phyloP scores from a whole-genome alignment of 2,888 invertebrate genomes.

The Lypha dubia region DNA sequence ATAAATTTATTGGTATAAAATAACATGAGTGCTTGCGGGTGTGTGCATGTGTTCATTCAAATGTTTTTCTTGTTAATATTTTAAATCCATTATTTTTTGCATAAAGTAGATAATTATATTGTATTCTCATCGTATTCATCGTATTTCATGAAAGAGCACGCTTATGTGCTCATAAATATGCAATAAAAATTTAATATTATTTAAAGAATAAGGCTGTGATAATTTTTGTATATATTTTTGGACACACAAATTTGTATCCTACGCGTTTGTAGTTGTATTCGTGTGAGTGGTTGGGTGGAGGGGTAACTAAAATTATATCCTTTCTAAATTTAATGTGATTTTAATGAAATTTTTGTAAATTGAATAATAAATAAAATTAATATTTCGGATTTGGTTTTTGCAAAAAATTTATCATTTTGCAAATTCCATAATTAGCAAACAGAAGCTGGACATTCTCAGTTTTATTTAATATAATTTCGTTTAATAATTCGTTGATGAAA shows the following conservation, averaged over 20 bases:
- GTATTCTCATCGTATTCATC: too few relatives aligned
- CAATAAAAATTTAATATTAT: conserved; percentile 19
- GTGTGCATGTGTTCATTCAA: background rate
- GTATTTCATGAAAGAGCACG: background rate
- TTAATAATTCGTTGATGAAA: too few relatives aligned
- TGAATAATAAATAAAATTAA: background rate
- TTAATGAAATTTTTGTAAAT: background rate
- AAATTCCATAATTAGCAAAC: too few relatives aligned
- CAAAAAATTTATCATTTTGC: too few relatives aligned
- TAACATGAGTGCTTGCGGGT: background rate
- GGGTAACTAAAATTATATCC: background rate
- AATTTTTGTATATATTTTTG: background rate
- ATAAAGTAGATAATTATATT: conserved; percentile 11
- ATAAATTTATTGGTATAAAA: background rate
- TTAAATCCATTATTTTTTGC: conserved; percentile 1
- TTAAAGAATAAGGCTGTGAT: background rate
- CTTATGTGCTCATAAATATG: conserved; percentile 2
- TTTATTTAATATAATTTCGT: too few relatives aligned
- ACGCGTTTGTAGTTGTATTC: background rate
- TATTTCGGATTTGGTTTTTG: too few relatives aligned
- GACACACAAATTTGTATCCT: background rate
- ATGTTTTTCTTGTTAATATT: background rate
- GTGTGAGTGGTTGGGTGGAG: background rate
- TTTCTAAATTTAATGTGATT: background rate
- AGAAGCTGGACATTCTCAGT: too few relatives aligned